These are phyloP conservation scores for Amiota minor DNA, from an alignment of 2,888 invertebrate genomes.

Conservation along the genomic window DNA sequence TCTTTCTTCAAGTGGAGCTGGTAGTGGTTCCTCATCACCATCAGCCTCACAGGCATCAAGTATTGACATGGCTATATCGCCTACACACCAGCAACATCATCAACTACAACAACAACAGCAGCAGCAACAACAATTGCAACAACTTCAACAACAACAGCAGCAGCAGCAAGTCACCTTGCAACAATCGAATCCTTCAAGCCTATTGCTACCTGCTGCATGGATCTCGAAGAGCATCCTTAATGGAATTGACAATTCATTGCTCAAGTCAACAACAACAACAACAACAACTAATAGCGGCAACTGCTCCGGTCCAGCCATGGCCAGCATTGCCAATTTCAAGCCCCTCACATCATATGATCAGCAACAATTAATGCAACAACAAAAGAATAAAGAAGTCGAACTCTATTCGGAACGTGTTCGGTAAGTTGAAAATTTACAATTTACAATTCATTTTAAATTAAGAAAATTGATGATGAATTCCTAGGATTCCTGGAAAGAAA, in stretches of 20 bases:
- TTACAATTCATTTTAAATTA: not conserved
- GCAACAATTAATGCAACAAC: slow-evolving; percentile 69
- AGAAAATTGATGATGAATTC: not conserved
- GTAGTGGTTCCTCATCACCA: slow-evolving; percentile 86
- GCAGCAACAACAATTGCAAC: slow-evolving; percentile 34
- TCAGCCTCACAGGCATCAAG: slow-evolving; percentile 83
- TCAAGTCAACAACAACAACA: slow-evolving; percentile 41
- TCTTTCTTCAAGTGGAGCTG: slow-evolving; percentile 83
- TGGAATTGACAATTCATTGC: slow-evolving; percentile 27
- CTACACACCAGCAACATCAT: slow-evolving; percentile 59
- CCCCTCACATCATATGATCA: slow-evolving; percentile 65
- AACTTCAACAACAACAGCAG: slow-evolving; percentile 45
- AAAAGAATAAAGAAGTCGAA: slow-evolving; percentile 85
- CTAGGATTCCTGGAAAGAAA: not conserved
- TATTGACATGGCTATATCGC: slow-evolving; percentile 77
- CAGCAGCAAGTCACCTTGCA: slow-evolving; percentile 29
- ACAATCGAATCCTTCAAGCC: slow-evolving; percentile 41
- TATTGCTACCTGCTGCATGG: slow-evolving; percentile 44
- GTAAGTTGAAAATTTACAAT: slow-evolving; percentile 75
- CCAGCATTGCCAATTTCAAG: slow-evolving; percentile 61
- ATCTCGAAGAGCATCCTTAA: slow-evolving; percentile 51
- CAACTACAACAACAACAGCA: slow-evolving; percentile 49
- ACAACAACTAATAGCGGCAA: slow-evolving; percentile 44
- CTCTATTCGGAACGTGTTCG: slow-evolving; percentile 85
- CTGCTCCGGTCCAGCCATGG: slow-evolving; percentile 48